These are phyloP conservation scores for Ceraclea dissimilis DNA, from an alignment of 2,888 invertebrate species.

Conservation along the genomic window DNA sequence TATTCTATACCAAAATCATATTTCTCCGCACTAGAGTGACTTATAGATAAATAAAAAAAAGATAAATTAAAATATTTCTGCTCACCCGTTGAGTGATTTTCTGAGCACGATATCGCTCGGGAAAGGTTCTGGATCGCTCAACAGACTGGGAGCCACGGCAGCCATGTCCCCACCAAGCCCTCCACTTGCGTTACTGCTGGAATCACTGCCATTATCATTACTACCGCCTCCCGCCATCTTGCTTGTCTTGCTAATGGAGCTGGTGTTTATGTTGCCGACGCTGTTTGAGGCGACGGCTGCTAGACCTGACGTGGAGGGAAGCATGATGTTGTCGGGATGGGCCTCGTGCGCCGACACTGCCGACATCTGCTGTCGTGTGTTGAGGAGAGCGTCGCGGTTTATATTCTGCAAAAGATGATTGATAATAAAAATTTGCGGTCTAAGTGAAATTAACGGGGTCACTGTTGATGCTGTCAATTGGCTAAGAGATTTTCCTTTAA, in stretches of 20 bases:
- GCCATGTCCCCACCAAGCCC: neutral
- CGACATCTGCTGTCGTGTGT: slow-evolving; percentile 16
- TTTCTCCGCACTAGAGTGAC: too few relatives aligned
- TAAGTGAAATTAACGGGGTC: too few relatives aligned
- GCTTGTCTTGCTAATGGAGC: neutral
- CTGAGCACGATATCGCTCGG: neutral
- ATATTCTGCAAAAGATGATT: slow-evolving; percentile 14
- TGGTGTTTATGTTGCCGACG: too few relatives aligned
- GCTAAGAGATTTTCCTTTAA: too few relatives aligned
- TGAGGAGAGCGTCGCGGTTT: slow-evolving; percentile 20
- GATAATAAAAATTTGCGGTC: too few relatives aligned
- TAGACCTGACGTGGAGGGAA: neutral
- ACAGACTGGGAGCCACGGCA: neutral
- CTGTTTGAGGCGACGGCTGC: neutral
- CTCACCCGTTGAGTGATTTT: neutral
- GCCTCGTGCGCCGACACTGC: slow-evolving; percentile 17
- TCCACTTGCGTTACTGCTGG: neutral
- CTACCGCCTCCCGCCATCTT: neutral
- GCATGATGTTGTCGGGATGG: slow-evolving; percentile 13
- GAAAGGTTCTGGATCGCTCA: neutral
- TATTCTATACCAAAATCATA: too few relatives aligned
- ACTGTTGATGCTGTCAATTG: too few relatives aligned
- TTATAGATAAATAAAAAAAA: too few relatives aligned
- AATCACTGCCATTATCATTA: neutral
- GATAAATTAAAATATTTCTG: too few relatives aligned